phyloP scores from a whole-genome alignment of 2,888 invertebrate genomes.

The Drosophila kambysellisi region DNA sequence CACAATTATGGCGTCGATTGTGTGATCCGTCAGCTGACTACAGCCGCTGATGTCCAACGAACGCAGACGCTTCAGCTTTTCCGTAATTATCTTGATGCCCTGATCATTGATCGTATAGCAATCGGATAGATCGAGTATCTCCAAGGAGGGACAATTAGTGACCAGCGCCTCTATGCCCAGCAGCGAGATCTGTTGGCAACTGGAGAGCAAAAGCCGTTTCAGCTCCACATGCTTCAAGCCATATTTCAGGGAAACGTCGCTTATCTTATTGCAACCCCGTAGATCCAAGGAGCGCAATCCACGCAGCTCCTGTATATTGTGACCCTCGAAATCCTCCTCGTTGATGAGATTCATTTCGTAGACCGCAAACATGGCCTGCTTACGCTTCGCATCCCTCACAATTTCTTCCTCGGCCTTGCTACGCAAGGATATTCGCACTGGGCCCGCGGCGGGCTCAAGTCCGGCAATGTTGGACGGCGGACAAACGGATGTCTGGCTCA shows the following conservation, averaged over 20 bases:
- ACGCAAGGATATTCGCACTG: slow-evolving; percentile 87
- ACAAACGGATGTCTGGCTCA: slow-evolving; percentile 56
- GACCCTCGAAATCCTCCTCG: slow-evolving; percentile 81
- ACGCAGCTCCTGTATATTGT: slow-evolving; percentile 87
- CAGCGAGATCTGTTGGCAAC: slow-evolving; percentile 90
- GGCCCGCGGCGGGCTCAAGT: background rate
- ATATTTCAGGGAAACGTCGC: slow-evolving; percentile 90
- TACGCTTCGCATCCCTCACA: slow-evolving; percentile 88
- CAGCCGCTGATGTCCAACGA: slow-evolving; percentile 85
- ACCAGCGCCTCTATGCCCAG: slow-evolving; percentile 88
- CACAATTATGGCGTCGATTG: slow-evolving; percentile 85
- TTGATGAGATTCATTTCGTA: slow-evolving; percentile 86
- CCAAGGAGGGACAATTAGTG: slow-evolving; percentile 89
- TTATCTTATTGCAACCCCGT: slow-evolving; percentile 89
- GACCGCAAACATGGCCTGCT: slow-evolving; percentile 88
- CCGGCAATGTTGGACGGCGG: slow-evolving; percentile 51
- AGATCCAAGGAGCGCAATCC: slow-evolving; percentile 88
- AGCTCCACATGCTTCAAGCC: slow-evolving; percentile 89
- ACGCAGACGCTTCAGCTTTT: slow-evolving; percentile 83
- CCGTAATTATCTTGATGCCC: slow-evolving; percentile 86
- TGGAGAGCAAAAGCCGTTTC: slow-evolving; percentile 87
- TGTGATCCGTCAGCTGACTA: slow-evolving; percentile 86
- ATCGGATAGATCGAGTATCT: slow-evolving; percentile 88
- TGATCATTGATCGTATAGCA: slow-evolving; percentile 90
- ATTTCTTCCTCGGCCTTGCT: slow-evolving; percentile 90